Evolutionary conservation across 2,113 vertebrate genomes (phyloP), one percentile per base, ranked within the genome.

Genomic region (Cygnus buccinator): DNA sequence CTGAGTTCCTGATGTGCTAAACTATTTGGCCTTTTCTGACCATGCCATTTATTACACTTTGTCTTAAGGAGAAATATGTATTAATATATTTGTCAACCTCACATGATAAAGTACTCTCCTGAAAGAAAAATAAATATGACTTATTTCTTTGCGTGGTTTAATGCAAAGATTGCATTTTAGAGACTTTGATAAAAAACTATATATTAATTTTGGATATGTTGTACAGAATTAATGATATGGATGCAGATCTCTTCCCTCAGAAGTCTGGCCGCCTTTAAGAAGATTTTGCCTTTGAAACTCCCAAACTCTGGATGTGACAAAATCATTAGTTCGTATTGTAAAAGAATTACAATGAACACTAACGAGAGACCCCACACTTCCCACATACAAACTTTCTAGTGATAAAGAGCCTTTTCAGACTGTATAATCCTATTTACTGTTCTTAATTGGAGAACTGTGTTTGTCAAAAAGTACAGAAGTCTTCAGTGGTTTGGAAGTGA

Each of bases 401-500:
- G 85, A 98, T 98, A 98, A 98, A 97, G 97, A 97, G 87, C 91
- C 98, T 97, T 98, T 98, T 98, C 97, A 98, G 97, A 70, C 96
- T 95, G 91, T 66, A 97, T 98, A 98, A 98, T 98, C 98, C 97
- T 98, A 98, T 98, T 98, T 98, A 97, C 97, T 95, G 90, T 97
- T 95, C 95, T 96, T 98, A 98, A 98, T 98, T 98, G 97, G 97
- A 97, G 97, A 95, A 88, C 97, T 87, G 93, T 97, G 97, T 98
- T 98, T 98, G 97, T 97, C 93, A 96, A 97, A 97, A 98, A 98
- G 96, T 96, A 97, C 97, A 98, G 97, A 98, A 98, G 97, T 97
- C 97, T 97, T 97, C 95, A 97, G 96, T 98, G 96, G 91, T 97
- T 97, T 95, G 96, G 94, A 94, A 97, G 89, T 80, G 84, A 97